phyloP scores from a whole-genome alignment of 2,113 vertebrate species.

The Centropus unirufus region DNA sequence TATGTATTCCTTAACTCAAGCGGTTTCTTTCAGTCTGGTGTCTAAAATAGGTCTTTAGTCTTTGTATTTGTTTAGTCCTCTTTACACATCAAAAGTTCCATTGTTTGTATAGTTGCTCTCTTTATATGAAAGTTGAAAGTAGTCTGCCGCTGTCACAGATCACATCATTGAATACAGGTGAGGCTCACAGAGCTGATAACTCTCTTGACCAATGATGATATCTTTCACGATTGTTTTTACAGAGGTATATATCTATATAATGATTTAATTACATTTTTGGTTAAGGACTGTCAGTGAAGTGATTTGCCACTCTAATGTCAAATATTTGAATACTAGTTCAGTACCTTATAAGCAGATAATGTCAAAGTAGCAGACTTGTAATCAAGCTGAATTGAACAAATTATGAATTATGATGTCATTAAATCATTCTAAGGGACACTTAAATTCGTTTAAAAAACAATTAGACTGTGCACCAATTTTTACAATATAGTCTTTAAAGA shows the following conservation, averaged over 20 bases:
- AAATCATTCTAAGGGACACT: neutral
- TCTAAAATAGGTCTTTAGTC: neutral
- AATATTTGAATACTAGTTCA: slow-evolving; percentile 23
- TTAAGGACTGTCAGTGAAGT: neutral
- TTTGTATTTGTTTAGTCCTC: neutral
- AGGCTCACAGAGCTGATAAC: neutral
- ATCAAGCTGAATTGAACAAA: slow-evolving; percentile 71
- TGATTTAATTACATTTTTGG: slow-evolving; percentile 35
- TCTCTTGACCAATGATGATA: neutral
- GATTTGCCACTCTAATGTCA: slow-evolving; percentile 16
- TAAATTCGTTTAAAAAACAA: neutral
- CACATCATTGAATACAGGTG: neutral
- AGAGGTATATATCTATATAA: neutral
- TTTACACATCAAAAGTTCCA: neutral
- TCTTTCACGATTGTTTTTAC: neutral
- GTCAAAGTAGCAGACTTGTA: slow-evolving; percentile 65
- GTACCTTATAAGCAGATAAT: slow-evolving; percentile 6
- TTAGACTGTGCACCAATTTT: neutral
- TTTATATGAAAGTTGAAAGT: neutral
- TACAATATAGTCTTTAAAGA: neutral
- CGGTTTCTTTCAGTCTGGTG: neutral
- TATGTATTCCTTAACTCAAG: neutral
- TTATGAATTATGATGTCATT: slow-evolving; percentile 36
- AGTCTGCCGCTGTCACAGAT: neutral
- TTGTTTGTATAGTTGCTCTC: neutral